Percentiles rank a stretch among this genome's conserved stretches.
Conservation (phyloP, 2,797 vertebrate genomes). For the Cuculus canorus region DNA sequence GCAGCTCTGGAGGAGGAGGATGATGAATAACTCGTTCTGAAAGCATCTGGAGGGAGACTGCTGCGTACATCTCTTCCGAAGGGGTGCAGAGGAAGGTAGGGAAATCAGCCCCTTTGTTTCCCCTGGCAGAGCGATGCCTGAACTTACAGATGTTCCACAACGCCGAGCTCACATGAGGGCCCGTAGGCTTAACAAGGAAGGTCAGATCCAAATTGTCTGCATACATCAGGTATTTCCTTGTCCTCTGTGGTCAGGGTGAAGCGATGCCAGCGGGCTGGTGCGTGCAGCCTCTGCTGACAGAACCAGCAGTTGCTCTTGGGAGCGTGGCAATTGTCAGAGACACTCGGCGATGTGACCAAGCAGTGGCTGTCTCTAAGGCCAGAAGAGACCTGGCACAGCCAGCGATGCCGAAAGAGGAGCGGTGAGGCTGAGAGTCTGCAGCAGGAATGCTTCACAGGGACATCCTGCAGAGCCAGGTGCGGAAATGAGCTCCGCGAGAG, state of each 20-base stretch:
- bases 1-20: neutral
- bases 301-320: rapidly evolving
- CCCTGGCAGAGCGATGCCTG: neutral
- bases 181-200: neutral
- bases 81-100: neutral
- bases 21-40: neutral
- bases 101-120: neutral
- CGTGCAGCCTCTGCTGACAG: neutral
- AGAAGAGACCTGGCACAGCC: rapidly evolving
- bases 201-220: rapidly evolving
- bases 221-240: rapidly evolving
- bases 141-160: too few relatives aligned
- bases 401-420: rapidly evolving
- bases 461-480: neutral
- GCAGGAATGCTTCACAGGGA: neutral
- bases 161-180: rapidly evolving
- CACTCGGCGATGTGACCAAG: rapidly evolving
- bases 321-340: rapidly evolving
- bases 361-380: rapidly evolving
- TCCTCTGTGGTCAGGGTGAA: rapidly evolving
- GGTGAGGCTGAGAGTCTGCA: neutral
- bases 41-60: neutral
- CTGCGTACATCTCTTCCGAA: rapidly evolving
- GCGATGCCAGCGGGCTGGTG: neutral
- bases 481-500: neutral